Base-by-base conservation (phyloP, 2,888 invertebrate species). In the Cerastis leucographa region DNA sequence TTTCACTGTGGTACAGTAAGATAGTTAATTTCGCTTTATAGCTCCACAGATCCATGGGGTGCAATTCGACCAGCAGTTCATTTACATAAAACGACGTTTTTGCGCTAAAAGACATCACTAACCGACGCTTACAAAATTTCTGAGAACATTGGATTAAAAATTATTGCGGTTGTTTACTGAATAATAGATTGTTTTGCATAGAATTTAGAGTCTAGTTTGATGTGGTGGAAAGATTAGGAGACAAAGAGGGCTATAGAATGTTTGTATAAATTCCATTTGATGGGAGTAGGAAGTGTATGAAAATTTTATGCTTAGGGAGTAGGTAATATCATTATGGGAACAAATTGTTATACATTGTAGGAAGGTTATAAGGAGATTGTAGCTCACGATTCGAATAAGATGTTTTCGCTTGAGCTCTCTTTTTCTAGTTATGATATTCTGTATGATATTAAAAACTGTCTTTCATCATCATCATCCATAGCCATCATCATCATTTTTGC, bases 1-100 rank as follows among this genome's bases (percentile, higher is more conserved):
- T 77, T 84, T 80, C 68, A 72, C 62, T 81, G 78, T 44, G 80
- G 84, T 75, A 78, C 72, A 77, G 66, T 71, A 70, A 84, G 80
- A 89, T 84, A 88, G 86, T 89, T 88, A 88, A 88, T 88, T 87
- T 89, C 83, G 79, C 72, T 88, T 87, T 85, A 88, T 85, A 86
- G 84, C 72, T 66, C 69, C 59, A 49, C 22, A 71, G 84, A 81
- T 80, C 87, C 89, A 89, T 83, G 76, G 87, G 86, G 87, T 84
- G 84, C 82, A 76, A 80, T 88, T 74, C 77, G 59, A 62, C 71
- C 72, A 74, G 69, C 81, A 86, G 61, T 89, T 88, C 77, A 88
- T 89, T 88, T 83, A 83, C 88, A 89, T 88, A 84, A 87, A 87
- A 88, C 80, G 84, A 61, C 80, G 80, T 83, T 87, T 83, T 85